A percentile compares a stretch with the other conserved stretches of the same genome.
Conservation (phyloP, 1,140 invertebrate species). For the Phymorhynchus buccinoides region DNA sequence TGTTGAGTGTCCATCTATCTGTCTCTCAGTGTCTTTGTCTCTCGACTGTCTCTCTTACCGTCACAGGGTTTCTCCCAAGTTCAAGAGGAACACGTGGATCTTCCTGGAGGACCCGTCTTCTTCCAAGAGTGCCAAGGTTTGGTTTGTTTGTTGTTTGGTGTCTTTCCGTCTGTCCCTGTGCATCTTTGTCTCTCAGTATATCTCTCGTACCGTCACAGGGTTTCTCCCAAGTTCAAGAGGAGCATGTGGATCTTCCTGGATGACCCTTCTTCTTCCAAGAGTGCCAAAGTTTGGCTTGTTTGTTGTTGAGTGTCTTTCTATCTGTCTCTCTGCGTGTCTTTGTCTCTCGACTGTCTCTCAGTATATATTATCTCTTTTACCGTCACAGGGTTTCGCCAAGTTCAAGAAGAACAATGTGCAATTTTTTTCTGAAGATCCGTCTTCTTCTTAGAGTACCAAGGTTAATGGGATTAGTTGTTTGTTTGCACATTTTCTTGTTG, state of each 20-base stretch:
- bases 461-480: too few relatives aligned
- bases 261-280: constrained; percentile 65
- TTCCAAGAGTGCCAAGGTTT: constrained; percentile 68
- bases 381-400: constrained; percentile 51
- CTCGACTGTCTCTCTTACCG: too few relatives aligned
- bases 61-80: constrained; percentile 53
- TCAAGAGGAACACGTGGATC: constrained; percentile 66
- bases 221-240: constrained; percentile 60
- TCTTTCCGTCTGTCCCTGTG: too few relatives aligned
- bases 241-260: constrained; percentile 70
- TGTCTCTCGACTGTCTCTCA: too few relatives aligned
- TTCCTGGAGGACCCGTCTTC: constrained; percentile 69
- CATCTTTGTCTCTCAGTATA: too few relatives aligned
- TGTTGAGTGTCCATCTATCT: too few relatives aligned
- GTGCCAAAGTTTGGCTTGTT: constrained; percentile 62
- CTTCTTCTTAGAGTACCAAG: constrained; percentile 65
- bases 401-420: constrained; percentile 67
- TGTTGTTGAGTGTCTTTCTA: too few relatives aligned
- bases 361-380: constrained; percentile 30
- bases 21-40: too few relatives aligned
- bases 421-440: constrained; percentile 69
- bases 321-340: too few relatives aligned
- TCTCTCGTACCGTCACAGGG: too few relatives aligned
- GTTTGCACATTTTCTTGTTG: too few relatives aligned
- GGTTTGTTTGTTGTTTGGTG: too few relatives aligned